Percentiles rank a stretch among this genome's conserved stretches.
Evolutionary conservation across 2,113 vertebrate genomes (phyloP).

Genomic region (Callionymus lyra): DNA sequence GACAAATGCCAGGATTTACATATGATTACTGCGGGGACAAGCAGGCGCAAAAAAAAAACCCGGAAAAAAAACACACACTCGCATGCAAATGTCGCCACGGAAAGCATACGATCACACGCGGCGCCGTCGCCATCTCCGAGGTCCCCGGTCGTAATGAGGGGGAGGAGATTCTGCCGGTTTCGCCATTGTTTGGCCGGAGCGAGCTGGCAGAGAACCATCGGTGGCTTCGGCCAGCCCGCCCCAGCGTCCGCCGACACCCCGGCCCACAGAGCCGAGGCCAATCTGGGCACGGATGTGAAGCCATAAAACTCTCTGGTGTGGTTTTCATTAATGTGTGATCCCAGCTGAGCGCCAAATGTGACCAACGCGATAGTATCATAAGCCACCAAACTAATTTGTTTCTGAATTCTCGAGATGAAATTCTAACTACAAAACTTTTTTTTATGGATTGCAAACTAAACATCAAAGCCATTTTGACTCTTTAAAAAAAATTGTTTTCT

Average conservation of each 20-base stretch:
- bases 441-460: too few species aligned
- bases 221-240: slow-evolving; percentile 39
- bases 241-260: slow-evolving; percentile 24
- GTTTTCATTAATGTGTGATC: slow-evolving; percentile 14
- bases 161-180: slow-evolving; percentile 12
- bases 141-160: slow-evolving; percentile 41
- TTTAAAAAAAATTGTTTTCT: too few species aligned
- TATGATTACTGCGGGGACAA: slow-evolving; percentile 39
- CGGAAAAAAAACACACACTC: slow-evolving; percentile 12
- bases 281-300: slow-evolving; percentile 38
- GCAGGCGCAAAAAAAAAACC: slow-evolving; percentile 2
- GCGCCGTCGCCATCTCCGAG: slow-evolving; percentile 29
- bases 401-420: too few species aligned
- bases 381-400: too few species aligned
- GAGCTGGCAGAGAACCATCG: slow-evolving; percentile 39
- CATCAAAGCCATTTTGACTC: too few species aligned
- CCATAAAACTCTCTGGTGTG: slow-evolving; percentile 26
- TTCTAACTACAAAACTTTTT: too few species aligned
- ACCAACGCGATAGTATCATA: too few species aligned
- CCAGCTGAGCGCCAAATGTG: too few species aligned
- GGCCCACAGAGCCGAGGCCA: slow-evolving; percentile 28
- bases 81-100: slow-evolving; percentile 19
- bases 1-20: slow-evolving; percentile 58
- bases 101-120: slow-evolving; percentile 6
- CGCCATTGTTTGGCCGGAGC: slow-evolving; percentile 42